Conservation (phyloP, 2,113 vertebrate genomes). For the Capricornis sumatraensis region DNA sequence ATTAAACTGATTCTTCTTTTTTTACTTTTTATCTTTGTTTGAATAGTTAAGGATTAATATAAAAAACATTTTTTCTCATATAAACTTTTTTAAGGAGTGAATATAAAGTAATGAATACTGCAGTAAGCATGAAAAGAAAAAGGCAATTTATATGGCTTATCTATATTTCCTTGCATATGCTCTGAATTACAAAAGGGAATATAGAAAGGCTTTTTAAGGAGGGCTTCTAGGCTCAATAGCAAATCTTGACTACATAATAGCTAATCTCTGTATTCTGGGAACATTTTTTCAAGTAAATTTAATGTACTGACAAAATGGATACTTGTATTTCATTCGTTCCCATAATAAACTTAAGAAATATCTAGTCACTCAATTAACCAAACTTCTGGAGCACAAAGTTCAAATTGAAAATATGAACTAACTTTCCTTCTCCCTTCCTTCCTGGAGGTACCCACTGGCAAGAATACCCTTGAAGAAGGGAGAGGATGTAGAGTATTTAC, state of each 20-base stretch:
- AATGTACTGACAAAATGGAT: constrained; percentile 33
- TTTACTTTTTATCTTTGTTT: constrained; percentile 40
- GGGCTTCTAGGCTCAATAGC: not conserved
- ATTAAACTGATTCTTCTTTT: constrained; percentile 36
- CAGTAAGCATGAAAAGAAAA: constrained; percentile 46
- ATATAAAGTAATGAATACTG: constrained; percentile 51
- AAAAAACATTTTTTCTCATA: constrained; percentile 44
- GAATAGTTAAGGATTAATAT: constrained; percentile 45
- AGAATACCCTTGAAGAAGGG: not conserved
- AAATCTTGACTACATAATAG: constrained; percentile 15
- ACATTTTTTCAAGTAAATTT: constrained; percentile 32
- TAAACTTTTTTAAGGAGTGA: constrained; percentile 37
- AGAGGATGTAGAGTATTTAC: not conserved
- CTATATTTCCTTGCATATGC: not conserved
- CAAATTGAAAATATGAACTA: not conserved
- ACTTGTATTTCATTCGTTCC: constrained; percentile 5
- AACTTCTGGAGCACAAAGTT: constrained; percentile 24
- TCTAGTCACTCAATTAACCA: not conserved
- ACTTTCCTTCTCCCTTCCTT: not conserved
- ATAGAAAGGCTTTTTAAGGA: constrained; percentile 39
- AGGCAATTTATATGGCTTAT: constrained; percentile 41
- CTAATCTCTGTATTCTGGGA: constrained; percentile 1
- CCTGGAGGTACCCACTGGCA: not conserved
- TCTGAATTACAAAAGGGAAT: constrained; percentile 46
- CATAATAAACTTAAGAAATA: constrained; percentile 3